These are phyloP conservation scores for Hirtodrosophila histrioides DNA, from an alignment of 2,888 invertebrate genomes.

Conservation along the genomic window DNA sequence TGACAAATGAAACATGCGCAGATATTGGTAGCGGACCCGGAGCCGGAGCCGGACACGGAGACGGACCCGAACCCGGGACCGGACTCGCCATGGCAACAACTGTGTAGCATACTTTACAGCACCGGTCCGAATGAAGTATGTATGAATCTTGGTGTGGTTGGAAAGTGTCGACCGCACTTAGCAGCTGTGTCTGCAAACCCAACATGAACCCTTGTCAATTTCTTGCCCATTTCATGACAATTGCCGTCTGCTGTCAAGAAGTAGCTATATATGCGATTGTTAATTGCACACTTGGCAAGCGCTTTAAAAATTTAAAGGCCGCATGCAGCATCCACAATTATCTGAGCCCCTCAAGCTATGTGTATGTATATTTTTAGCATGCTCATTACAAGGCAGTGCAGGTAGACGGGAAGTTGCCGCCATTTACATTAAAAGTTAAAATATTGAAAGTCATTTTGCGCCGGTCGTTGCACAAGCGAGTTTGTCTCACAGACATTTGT, in stretches of 20 bases:
- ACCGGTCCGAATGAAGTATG: conserved; percentile 42
- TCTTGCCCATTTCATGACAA: conserved; percentile 51
- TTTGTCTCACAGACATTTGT: conserved; percentile 68
- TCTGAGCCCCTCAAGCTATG: conserved; percentile 5
- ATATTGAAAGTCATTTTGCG: conserved; percentile 77
- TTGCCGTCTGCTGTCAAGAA: conserved; percentile 47
- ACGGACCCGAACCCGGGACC: background rate
- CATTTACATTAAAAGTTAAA: conserved; percentile 71
- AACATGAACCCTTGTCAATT: conserved; percentile 65
- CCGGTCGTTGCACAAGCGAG: conserved; percentile 44
- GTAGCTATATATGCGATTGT: conserved; percentile 27
- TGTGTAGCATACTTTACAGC: conserved; percentile 25
- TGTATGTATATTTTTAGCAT: conserved; percentile 18
- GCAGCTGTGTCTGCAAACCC: conserved; percentile 36
- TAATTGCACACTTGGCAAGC: conserved; percentile 40
- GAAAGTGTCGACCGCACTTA: conserved; percentile 51
- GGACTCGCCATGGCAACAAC: conserved; percentile 24
- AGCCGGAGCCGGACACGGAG: conserved; percentile 40
- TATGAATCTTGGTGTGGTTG: conserved; percentile 38
- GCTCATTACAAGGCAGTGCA: conserved; percentile 36
- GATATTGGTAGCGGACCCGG: conserved; percentile 43
- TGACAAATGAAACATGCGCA: conserved; percentile 74
- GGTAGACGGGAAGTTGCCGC: conserved; percentile 67
- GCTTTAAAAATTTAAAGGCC: conserved; percentile 36
- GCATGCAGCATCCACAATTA: conserved; percentile 31